These are phyloP conservation scores for Zygaena filipendulae DNA, from an alignment of 2,888 invertebrate species.

Conservation along the genomic window DNA sequence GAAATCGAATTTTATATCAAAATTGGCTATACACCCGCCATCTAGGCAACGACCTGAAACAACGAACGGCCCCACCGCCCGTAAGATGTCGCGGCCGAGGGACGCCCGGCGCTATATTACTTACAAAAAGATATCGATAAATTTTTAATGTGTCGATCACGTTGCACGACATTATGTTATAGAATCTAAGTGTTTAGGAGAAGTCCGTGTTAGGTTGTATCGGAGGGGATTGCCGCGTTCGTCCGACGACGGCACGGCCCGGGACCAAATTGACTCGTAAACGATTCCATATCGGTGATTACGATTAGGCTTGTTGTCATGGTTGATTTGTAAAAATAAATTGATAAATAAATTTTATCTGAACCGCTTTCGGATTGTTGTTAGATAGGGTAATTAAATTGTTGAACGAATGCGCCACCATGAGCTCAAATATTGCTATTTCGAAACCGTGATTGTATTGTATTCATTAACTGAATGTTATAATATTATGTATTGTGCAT, in stretches of 20 bases:
- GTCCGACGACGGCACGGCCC: conserved; percentile 26
- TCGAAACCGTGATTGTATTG: too few relatives aligned
- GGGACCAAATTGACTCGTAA: conserved; percentile 58
- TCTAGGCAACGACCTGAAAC: too few relatives aligned
- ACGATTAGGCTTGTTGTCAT: conserved; percentile 33
- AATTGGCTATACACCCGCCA: too few relatives aligned
- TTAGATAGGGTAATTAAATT: conserved; percentile 53
- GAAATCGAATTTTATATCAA: too few relatives aligned
- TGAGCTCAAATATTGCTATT: conserved; percentile 55
- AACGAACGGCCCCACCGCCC: too few relatives aligned
- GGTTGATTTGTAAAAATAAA: conserved; percentile 38
- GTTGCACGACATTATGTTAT: conserved; percentile 35
- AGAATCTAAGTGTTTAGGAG: conserved; percentile 43
- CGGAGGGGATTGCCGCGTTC: conserved; percentile 21
- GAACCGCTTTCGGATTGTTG: conserved; percentile 36
- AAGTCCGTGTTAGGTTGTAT: conserved; percentile 28
- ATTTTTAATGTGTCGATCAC: conserved; percentile 47
- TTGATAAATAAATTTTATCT: conserved; percentile 48
- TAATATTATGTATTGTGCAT: too few relatives aligned
- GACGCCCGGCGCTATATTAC: conserved; percentile 16
- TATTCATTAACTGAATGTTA: too few relatives aligned
- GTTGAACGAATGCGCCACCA: conserved; percentile 31
- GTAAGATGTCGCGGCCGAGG: too few relatives aligned
- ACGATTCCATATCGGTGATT: conserved; percentile 29
- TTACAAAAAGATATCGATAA: too few relatives aligned